Conservation (phyloP, 2,113 vertebrate genomes). For the human (Homo sapiens) region GRCh38 chr14:68870001-68870500, state of each 20-base stretch:
- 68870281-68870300: background rate
- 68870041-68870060: rapidly evolving
- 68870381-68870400: background rate
- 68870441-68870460: background rate
- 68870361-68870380: background rate
- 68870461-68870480: background rate
- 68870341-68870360: background rate
- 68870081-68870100: rapidly evolving
- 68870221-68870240: background rate
- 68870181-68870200: background rate
- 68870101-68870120: background rate
- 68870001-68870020: background rate
- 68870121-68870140: background rate
- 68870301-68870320: background rate
- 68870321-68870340: background rate
- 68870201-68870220: background rate
- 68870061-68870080: too few species aligned
- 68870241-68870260: background rate
- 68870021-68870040: background rate
- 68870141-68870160: background rate
- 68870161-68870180: background rate
- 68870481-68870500: too few species aligned
- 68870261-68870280: background rate
- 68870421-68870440: background rate
- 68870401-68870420: background rate